phyloP scores from a whole-genome alignment of 2,888 invertebrate genomes.

The Tigriopus californicus region DNA sequence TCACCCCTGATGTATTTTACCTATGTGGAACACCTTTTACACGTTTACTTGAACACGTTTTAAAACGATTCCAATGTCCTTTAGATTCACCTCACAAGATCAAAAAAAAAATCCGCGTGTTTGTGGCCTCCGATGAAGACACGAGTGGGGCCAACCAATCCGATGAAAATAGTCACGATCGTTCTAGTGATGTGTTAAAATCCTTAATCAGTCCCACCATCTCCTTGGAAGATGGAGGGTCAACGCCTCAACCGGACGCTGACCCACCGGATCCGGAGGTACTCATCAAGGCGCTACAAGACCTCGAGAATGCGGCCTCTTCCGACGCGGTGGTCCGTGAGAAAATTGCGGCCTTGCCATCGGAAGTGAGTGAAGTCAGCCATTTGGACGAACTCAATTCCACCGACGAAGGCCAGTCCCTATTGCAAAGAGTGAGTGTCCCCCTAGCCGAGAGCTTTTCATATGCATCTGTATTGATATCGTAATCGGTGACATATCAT shows the following conservation, averaged over 20 bases:
- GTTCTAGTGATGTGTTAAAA: too few species aligned
- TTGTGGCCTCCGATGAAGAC: too few species aligned
- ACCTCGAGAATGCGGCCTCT: constrained; percentile 82
- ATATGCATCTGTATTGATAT: background rate
- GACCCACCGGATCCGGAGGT: constrained; percentile 86
- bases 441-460: background rate
- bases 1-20: too few species aligned
- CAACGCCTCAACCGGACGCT: constrained; percentile 52
- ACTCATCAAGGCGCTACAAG: constrained; percentile 56
- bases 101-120: too few species aligned
- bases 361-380: constrained; percentile 79
- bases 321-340: constrained; percentile 82
- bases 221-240: constrained; percentile 28
- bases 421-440: constrained; percentile 15
- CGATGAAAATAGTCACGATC: too few species aligned
- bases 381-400: constrained; percentile 59
- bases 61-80: constrained; percentile 30
- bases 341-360: constrained; percentile 77
- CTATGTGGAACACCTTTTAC: too few species aligned
- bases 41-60: too few species aligned
- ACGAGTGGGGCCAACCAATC: too few species aligned
- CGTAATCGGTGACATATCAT: too few species aligned
- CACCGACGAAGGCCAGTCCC: constrained; percentile 14
- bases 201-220: too few species aligned
- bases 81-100: background rate